Evolutionary conservation across 2,113 vertebrate genomes (phyloP).

Genomic region (Ophthalmolycus amberensis): DNA sequence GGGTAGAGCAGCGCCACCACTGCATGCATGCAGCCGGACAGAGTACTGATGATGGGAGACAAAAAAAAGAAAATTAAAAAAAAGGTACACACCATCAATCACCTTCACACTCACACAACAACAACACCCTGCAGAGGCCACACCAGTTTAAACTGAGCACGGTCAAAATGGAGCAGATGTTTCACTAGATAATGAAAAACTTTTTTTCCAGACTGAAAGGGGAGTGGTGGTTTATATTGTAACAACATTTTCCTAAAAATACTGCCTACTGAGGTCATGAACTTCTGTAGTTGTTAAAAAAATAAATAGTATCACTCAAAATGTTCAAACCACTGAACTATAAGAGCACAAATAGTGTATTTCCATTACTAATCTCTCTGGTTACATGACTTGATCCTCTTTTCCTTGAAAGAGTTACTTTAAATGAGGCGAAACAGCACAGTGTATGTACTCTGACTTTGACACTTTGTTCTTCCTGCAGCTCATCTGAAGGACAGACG

Average conservation of each 20-base stretch:
- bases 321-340: conserved; percentile 20
- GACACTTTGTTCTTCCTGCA: conserved; percentile 44
- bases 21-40: conserved; percentile 97
- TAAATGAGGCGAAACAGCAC: conserved; percentile 35
- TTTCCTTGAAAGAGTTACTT: conserved; percentile 45
- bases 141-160: conserved; percentile 42
- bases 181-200: conserved; percentile 49
- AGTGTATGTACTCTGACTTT: conserved; percentile 35
- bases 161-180: conserved; percentile 57
- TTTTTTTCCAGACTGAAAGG: conserved; percentile 32
- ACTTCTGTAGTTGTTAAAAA: neutral
- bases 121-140: conserved; percentile 26
- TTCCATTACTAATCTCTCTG: conserved; percentile 10
- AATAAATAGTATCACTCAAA: neutral
- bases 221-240: conserved; percentile 28
- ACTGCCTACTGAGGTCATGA: conserved; percentile 9
- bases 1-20: conserved; percentile 98
- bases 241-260: conserved; percentile 31
- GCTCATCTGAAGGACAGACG: conserved; percentile 11
- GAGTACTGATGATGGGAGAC: conserved; percentile 84
- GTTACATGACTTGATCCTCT: conserved; percentile 45
- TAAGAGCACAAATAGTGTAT: conserved; percentile 14
- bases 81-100: conserved; percentile 30
- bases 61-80: neutral
- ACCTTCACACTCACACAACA: conserved; percentile 30